Evolutionary conservation across 2,888 invertebrate species (phyloP).

Genomic region (Aleiodes testaceus): DNA sequence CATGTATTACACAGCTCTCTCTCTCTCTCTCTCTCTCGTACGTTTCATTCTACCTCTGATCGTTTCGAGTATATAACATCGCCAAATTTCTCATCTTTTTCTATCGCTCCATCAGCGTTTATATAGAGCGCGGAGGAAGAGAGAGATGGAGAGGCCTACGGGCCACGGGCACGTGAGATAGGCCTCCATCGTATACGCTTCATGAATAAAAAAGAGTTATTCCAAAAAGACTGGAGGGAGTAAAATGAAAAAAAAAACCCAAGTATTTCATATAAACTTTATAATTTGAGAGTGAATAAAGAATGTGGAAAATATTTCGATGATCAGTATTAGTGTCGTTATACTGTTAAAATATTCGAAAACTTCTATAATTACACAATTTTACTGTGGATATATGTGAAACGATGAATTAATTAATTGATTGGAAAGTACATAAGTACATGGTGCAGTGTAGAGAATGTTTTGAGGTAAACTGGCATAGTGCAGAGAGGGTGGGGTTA

Average conservation of each 20-base stretch:
- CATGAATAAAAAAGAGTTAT: constrained; percentile 5
- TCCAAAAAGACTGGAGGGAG: neutral
- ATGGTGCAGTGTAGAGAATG: constrained; percentile 8
- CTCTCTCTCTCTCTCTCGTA: constrained; percentile 13
- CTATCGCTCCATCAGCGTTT: constrained; percentile 32
- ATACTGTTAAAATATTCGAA: neutral
- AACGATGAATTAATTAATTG: constrained; percentile 32
- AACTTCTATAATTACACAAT: constrained; percentile 7
- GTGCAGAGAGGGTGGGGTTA: constrained; percentile 34
- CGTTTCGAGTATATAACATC: constrained; percentile 36
- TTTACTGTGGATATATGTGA: constrained; percentile 1
- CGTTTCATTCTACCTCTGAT: constrained; percentile 14
- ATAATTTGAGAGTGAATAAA: neutral
- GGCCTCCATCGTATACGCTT: constrained; percentile 20
- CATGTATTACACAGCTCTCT: constrained; percentile 26
- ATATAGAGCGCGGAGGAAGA: neutral
- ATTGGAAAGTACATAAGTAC: constrained; percentile 42
- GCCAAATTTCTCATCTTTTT: constrained; percentile 44
- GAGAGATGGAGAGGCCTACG: neutral
- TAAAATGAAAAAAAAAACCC: neutral
- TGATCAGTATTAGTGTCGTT: constrained; percentile 19
- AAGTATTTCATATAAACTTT: constrained; percentile 29
- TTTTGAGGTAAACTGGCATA: constrained; percentile 2
- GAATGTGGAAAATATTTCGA: neutral
- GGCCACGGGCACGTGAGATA: constrained; percentile 3